Conservation (phyloP, 2,797 vertebrate species). For the Aulostomus chinensis region DNA sequence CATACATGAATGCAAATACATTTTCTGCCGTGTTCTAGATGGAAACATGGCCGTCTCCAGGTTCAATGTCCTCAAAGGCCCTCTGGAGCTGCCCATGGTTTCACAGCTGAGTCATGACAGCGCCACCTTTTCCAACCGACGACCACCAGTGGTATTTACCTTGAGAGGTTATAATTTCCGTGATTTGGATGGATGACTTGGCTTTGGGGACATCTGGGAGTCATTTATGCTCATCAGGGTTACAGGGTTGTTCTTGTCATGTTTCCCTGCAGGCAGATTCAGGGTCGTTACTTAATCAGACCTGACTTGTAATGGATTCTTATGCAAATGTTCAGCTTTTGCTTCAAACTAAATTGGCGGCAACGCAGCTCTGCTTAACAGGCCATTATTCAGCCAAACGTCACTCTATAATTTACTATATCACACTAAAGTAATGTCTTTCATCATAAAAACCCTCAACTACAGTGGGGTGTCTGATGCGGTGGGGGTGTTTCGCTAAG, state of each 20-base stretch:
- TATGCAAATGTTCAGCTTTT: not conserved
- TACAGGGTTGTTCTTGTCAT: slow-evolving; percentile 18
- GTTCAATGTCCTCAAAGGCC: slow-evolving; percentile 50
- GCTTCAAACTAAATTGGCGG: slow-evolving; percentile 1
- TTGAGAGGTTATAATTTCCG: slow-evolving; percentile 69
- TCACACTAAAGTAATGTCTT: too few species aligned
- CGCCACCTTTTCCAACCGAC: slow-evolving; percentile 58
- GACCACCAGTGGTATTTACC: slow-evolving; percentile 53
- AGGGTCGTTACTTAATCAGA: not conserved
- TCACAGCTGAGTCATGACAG: slow-evolving; percentile 60
- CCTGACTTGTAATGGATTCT: not conserved
- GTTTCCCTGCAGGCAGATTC: not conserved
- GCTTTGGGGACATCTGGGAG: slow-evolving; percentile 56
- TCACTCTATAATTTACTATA: too few species aligned
- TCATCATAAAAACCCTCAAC: slow-evolving; percentile 24
- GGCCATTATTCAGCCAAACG: slow-evolving; percentile 13
- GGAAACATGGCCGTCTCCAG: slow-evolving; percentile 43
- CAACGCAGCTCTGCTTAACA: not conserved
- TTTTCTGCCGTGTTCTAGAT: slow-evolving; percentile 18
- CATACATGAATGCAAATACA: slow-evolving; percentile 59
- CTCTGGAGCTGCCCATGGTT: slow-evolving; percentile 45
- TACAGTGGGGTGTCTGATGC: too few species aligned
- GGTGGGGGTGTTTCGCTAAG: too few species aligned
- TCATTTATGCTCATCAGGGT: slow-evolving; percentile 43
- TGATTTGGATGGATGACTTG: slow-evolving; percentile 58